phyloP scores from a whole-genome alignment of 2,888 invertebrate species.

The Parnassius mnemosyne region DNA sequence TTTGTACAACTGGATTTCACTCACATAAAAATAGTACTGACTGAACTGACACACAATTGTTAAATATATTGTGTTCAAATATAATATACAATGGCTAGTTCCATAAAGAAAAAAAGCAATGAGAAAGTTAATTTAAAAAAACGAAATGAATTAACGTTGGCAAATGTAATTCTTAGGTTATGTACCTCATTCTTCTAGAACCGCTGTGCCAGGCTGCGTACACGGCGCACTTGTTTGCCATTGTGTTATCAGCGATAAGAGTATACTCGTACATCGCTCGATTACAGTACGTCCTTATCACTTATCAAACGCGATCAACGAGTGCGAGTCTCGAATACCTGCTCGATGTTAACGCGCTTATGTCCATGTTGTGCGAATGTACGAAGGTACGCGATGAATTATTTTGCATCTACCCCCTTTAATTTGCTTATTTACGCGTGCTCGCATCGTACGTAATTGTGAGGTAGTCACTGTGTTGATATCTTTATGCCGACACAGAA shows the following conservation, averaged over 20 bases:
- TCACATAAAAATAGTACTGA: too few relatives aligned
- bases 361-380: background rate
- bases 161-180: slow-evolving; percentile 29
- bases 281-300: slow-evolving; percentile 62
- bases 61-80: too few relatives aligned
- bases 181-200: slow-evolving; percentile 60
- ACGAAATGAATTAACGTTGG: background rate
- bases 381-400: slow-evolving; percentile 1
- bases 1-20: too few relatives aligned
- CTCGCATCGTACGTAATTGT: too few relatives aligned
- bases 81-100: too few relatives aligned
- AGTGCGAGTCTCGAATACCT: slow-evolving; percentile 7
- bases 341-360: background rate
- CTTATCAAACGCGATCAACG: slow-evolving; percentile 69
- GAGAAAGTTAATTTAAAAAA: background rate
- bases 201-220: slow-evolving; percentile 53
- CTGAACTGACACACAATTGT: too few relatives aligned
- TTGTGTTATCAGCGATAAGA: slow-evolving; percentile 71
- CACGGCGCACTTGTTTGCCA: slow-evolving; percentile 62
- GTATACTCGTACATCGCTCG: slow-evolving; percentile 60
- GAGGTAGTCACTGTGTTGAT: too few relatives aligned
- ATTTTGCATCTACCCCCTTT: slow-evolving; percentile 26
- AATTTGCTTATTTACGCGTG: too few relatives aligned
- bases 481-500: too few relatives aligned
- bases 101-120: too few relatives aligned